Percentiles rank a stretch among this genome's conserved stretches.
Conservation (phyloP, 2,888 invertebrate species). For the Heliconius ismenius region DNA sequence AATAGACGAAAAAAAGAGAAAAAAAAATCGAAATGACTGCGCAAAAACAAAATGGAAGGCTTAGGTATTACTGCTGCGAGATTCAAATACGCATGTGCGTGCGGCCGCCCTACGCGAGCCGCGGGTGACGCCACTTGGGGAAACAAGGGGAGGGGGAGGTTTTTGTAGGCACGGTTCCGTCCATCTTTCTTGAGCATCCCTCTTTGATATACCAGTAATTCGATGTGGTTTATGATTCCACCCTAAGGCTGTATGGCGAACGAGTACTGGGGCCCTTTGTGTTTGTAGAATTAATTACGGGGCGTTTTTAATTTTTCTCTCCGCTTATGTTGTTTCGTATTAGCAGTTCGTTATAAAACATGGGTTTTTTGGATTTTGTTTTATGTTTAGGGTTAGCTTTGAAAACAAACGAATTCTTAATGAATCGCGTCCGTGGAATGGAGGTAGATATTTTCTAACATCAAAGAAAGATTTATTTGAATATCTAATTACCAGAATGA, state of each 20-base stretch:
- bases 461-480: conserved; percentile 46
- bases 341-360: conserved; percentile 61
- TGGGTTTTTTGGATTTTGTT: conserved; percentile 49
- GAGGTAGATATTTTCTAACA: conserved; percentile 46
- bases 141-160: conserved; percentile 51
- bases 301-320: conserved; percentile 59
- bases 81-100: conserved; percentile 77
- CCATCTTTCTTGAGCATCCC: conserved; percentile 57
- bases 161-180: conserved; percentile 56
- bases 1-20: conserved; percentile 36
- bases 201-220: conserved; percentile 57
- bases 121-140: conserved; percentile 49
- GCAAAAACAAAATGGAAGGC: conserved; percentile 78
- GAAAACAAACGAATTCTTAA: conserved; percentile 61
- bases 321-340: conserved; percentile 53
- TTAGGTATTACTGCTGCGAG: conserved; percentile 66
- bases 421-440: conserved; percentile 53
- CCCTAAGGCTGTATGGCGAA: conserved; percentile 40
- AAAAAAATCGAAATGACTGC: conserved; percentile 49
- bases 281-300: conserved; percentile 71
- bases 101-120: conserved; percentile 48
- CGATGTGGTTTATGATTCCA: conserved; percentile 53
- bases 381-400: conserved; percentile 54
- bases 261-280: conserved; percentile 51
- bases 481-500: background rate